Evolutionary conservation across 1,140 invertebrate genomes (phyloP), one percentile per base, ranked within the genome.

Genomic region (Branchinecta lynchi): DNA sequence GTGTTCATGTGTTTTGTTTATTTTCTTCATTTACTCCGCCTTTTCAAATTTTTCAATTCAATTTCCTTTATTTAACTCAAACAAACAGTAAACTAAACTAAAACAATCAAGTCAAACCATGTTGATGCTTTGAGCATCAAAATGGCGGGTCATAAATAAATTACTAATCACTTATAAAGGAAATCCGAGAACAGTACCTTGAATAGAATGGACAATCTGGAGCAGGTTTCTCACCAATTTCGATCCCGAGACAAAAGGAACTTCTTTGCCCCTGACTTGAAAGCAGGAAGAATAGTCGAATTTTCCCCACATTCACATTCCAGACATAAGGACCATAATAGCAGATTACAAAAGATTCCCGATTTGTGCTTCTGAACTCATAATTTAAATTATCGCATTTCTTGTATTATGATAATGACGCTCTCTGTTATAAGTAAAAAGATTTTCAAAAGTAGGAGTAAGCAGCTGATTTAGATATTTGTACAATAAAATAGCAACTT

Each of bases 401-500:
- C 51, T 60, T 60, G 51, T 60, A 60, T 60, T 60, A 60, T 15
- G 51, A 60, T 60, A 12, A 60, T 60, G 51, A 60, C 51, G 51
- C 1, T 60, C 51, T 60, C 51, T 60, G 6, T 60, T 60, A 60
- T 15, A 60, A 60, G 51, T 60, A 60, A 60, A 60, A 60, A 60
- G 51, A 60, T 60, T 60, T 51, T 60, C 51, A 60, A 60, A 60
- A 60, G 51, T 3, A 60, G 51, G 51, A 6, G 17, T 60, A 20
- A 60, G 51, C 51, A 60, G 2, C 12, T 60, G 51, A 60, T 60
- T 60, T 6, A 60, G 6, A 60, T 60, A 60, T 60, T 60, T 60
- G 6, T 60, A 60, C 51, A 6, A 60, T 2, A 60, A 60, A 60
- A 60, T 60, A 3, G 17, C 51, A 20, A 60, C 51, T 60, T 60